Base-by-base conservation (phyloP, 2,797 vertebrate genomes). In the Siniperca scherzeri region DNA sequence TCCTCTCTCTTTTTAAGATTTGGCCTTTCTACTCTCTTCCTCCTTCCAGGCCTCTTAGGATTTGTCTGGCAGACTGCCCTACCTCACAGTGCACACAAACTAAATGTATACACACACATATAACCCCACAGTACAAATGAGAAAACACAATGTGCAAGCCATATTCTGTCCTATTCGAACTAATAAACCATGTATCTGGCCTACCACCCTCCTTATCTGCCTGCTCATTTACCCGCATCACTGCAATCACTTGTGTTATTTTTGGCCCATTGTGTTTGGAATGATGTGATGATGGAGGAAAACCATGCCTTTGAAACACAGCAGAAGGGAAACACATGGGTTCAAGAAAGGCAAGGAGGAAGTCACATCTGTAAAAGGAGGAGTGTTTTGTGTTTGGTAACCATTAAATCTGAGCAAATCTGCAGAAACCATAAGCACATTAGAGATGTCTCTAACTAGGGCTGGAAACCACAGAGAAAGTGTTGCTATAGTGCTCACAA, bases 211-310 rank as follows among this genome's bases (percentile, higher is more conserved):
- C 52, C 52, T 66, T 60, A 78, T 79, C 36, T 80, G 62, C 56
- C 59, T 53, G 52, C 74, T 83, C 30, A 78, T 66, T 78, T 82
- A 25, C 57, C 73, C 79, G 69, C 48, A 56, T 83, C 33, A 64
- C 57, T 73, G 83, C 62, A 71, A 88, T 86, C 82, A 78, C 81
- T 67, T 22, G 14, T 14, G 81, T 91, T 93, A 95, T 94, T 94
- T 93, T 88, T 80, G 81, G 85, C 76, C 88, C 72, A 92, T 94
- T 95, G 92, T 94, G 77, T 89, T 88, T 33, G 48, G 74, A 77
- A 66, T 70, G 77, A 77, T 50, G 82, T 68, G 72, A 90, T 68
- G 81, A 87, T 66, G 38, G 71, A 93, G 66, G 76, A 85, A 79
- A 89, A 70, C 36, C 64, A 42, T 57, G 57, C 70, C 25, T 68